A percentile compares a stretch with the other conserved stretches of the same genome.
phyloP scores from a whole-genome alignment of 2,797 vertebrate species.

The Argyrosomus regius region DNA sequence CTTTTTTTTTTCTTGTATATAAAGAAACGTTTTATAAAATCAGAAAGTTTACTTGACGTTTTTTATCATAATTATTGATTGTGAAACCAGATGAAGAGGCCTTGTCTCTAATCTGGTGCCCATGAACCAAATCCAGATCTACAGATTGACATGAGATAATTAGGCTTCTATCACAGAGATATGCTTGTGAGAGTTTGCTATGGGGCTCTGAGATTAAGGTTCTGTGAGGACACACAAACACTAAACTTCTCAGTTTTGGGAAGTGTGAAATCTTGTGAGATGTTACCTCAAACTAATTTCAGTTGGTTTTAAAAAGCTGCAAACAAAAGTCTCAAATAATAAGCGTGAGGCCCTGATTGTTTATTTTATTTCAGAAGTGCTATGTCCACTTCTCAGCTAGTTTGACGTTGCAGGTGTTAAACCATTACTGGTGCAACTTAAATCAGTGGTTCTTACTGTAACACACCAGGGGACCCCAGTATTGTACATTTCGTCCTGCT shows the following conservation, averaged over 20 bases:
- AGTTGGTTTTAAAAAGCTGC: slow-evolving; percentile 13
- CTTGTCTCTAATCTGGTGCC: not conserved
- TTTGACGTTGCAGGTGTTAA: not conserved
- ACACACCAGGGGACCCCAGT: not conserved
- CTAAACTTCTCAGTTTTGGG: not conserved
- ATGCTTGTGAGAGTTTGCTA: slow-evolving; percentile 1
- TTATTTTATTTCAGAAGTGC: not conserved
- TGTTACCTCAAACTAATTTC: slow-evolving; percentile 15
- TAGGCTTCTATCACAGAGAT: slow-evolving; percentile 2
- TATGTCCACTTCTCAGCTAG: not conserved
- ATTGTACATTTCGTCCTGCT: not conserved
- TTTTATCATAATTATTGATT: slow-evolving; percentile 18
- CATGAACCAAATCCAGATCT: slow-evolving; percentile 17
- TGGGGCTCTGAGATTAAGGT: slow-evolving; percentile 12
- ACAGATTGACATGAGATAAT: slow-evolving; percentile 19
- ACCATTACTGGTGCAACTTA: not conserved
- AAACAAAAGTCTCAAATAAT: slow-evolving; percentile 7
- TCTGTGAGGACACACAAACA: slow-evolving; percentile 6
- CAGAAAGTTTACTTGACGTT: slow-evolving; percentile 1
- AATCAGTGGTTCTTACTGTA: not conserved
- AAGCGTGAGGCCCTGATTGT: not conserved
- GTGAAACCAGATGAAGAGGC: slow-evolving; percentile 4
- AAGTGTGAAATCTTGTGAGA: slow-evolving; percentile 12
- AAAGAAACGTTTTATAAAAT: slow-evolving; percentile 6
- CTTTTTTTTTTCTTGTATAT: not conserved